These are phyloP conservation scores for Prionailurus viverrinus DNA, from an alignment of 2,113 vertebrate genomes.

Conservation along the genomic window DNA sequence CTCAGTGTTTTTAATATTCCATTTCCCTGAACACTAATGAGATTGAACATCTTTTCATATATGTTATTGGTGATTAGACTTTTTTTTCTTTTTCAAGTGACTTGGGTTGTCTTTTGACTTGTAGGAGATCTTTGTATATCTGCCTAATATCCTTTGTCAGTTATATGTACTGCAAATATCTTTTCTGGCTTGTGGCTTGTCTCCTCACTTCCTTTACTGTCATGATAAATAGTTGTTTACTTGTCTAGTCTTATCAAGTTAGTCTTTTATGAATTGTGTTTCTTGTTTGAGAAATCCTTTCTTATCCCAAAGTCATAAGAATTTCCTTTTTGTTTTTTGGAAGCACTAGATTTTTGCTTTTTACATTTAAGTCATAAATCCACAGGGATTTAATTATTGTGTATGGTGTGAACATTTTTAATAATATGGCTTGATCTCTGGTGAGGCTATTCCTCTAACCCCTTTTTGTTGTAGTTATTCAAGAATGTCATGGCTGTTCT, in stretches of 20 bases:
- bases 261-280: conserved; percentile 1
- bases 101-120: not conserved
- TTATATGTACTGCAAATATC: not conserved
- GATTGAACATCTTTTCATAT: conserved; percentile 2
- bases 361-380: not conserved
- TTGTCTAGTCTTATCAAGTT: not conserved
- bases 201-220: not conserved
- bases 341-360: not conserved
- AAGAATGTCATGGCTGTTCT: not conserved
- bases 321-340: not conserved
- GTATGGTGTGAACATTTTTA: not conserved
- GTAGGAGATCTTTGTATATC: not conserved
- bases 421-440: not conserved
- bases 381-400: conserved; percentile 30
- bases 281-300: not conserved
- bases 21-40: not conserved
- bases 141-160: not conserved
- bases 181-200: conserved; percentile 18
- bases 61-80: not conserved
- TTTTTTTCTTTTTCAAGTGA: not conserved
- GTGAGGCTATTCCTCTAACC: not conserved
- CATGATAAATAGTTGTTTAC: not conserved
- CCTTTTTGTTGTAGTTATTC: not conserved
- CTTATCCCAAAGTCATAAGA: conserved; percentile 4
- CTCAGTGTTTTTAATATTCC: not conserved